Evolutionary conservation across 1,140 invertebrate species (phyloP).

Genomic region (Pseudomyrmex concolor): DNA sequence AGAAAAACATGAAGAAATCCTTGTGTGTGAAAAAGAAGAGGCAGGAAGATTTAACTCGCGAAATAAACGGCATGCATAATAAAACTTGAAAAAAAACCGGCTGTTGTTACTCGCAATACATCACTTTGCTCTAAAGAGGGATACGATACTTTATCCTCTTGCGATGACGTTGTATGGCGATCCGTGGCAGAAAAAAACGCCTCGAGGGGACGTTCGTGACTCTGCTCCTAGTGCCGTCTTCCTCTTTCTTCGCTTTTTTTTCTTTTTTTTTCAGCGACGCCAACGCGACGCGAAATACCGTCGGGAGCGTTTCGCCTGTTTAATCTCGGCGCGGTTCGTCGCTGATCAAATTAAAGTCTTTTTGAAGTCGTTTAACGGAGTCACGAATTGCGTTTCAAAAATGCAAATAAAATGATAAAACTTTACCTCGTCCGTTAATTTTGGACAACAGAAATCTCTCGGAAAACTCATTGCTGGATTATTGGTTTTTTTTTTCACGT

Average conservation of each 20-base stretch:
- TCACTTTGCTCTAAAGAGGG: conserved; percentile 35
- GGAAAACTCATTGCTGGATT: background rate
- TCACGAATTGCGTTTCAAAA: background rate
- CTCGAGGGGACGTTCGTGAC: conserved; percentile 13
- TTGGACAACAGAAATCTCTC: too few relatives aligned
- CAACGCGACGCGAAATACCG: conserved; percentile 26
- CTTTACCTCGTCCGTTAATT: background rate
- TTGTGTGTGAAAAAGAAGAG: background rate
- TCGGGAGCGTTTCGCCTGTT: conserved; percentile 31
- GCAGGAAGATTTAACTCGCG: conserved; percentile 27
- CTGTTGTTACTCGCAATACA: conserved; percentile 64
- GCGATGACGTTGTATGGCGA: conserved; percentile 28
- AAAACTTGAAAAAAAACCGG: conserved; percentile 46
- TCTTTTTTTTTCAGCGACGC: background rate
- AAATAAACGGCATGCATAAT: conserved; percentile 67
- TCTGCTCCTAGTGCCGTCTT: background rate
- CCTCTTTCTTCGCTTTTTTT: too few relatives aligned
- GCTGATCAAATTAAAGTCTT: conserved; percentile 20
- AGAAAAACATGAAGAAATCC: background rate
- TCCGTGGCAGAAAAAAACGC: conserved; percentile 17
- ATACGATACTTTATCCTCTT: conserved; percentile 34
- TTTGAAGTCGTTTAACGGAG: background rate
- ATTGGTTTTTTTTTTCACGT: too few relatives aligned
- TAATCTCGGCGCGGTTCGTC: conserved; percentile 38
- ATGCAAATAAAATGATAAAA: background rate